phyloP scores from a whole-genome alignment of 2,888 invertebrate genomes.

The Leptura quadrifasciata region DNA sequence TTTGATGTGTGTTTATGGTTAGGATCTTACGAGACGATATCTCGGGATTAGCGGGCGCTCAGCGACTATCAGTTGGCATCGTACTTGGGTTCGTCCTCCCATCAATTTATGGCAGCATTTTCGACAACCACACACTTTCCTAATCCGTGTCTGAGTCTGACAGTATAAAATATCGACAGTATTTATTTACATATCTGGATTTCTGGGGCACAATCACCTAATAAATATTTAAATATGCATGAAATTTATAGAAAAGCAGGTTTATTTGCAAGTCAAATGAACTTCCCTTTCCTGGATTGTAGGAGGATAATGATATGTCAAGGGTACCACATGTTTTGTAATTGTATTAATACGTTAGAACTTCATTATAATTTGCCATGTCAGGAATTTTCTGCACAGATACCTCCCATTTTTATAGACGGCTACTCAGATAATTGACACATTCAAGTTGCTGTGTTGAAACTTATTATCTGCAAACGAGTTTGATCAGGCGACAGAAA shows the following conservation, averaged over 20 bases:
- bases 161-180: conserved; percentile 53
- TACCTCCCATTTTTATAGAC: too few species aligned
- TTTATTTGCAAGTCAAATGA: neutral
- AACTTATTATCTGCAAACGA: too few species aligned
- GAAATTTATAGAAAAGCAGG: neutral
- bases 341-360: neutral
- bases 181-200: conserved; percentile 54
- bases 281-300: neutral
- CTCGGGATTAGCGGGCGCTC: conserved; percentile 55
- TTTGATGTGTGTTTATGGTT: conserved; percentile 52
- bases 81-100: conserved; percentile 51
- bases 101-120: conserved; percentile 58
- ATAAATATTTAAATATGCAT: conserved; percentile 26
- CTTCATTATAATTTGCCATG: too few species aligned
- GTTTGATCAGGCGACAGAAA: too few species aligned
- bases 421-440: too few species aligned
- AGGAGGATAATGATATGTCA: neutral
- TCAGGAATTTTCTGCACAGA: too few species aligned
- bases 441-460: too few species aligned
- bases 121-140: conserved; percentile 59
- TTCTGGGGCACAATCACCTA: conserved; percentile 14
- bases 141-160: conserved; percentile 53
- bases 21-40: conserved; percentile 49
- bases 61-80: conserved; percentile 55
- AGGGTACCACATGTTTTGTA: neutral